Conservation (phyloP, 2,113 vertebrate species). For the Colaptes auratus region DNA sequence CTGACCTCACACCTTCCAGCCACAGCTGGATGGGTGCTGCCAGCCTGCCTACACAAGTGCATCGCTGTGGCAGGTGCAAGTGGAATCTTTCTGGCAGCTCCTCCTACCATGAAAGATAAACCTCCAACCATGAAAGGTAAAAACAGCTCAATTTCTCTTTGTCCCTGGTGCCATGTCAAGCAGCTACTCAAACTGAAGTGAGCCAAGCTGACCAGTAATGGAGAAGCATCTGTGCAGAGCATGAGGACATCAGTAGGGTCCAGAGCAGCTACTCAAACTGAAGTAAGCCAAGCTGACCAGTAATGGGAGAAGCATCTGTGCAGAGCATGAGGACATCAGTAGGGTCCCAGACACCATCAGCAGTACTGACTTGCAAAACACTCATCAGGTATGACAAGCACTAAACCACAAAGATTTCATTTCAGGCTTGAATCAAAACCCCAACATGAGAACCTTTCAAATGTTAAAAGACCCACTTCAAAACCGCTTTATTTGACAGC, state of each 20-base stretch:
- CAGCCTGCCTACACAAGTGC: background rate
- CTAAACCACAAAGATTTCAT: background rate
- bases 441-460: background rate
- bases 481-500: background rate
- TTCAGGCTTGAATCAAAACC: background rate
- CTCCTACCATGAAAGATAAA: background rate
- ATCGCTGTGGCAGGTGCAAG: background rate
- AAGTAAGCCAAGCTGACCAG: no score
- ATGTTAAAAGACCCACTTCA: background rate
- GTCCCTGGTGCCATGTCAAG: background rate
- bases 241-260: no score
- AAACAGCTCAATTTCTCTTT: background rate
- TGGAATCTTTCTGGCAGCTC: background rate
- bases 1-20: background rate
- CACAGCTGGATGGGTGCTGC: background rate
- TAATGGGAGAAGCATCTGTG: no score
- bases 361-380: background rate
- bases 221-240: background rate
- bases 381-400: background rate
- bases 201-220: background rate
- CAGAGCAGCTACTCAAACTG: no score
- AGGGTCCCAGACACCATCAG: background rate
- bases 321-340: background rate
- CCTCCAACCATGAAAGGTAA: background rate
- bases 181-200: background rate